These are phyloP conservation scores for Parauchenoglanis punctatus DNA, from an alignment of 2,797 vertebrate genomes.

Conservation along the genomic window DNA sequence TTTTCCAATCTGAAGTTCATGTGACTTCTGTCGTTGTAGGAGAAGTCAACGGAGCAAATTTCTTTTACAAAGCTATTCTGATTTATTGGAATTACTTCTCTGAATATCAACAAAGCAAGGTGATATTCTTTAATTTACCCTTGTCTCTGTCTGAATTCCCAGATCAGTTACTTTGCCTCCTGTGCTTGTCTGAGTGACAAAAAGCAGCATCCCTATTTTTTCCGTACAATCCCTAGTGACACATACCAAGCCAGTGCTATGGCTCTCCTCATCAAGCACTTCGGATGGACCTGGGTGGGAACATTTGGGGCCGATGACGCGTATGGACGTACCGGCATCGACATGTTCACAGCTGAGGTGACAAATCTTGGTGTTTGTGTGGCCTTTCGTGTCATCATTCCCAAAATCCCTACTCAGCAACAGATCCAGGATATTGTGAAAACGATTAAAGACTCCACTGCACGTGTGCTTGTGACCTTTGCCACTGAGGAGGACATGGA, in stretches of 20 bases:
- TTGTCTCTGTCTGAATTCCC: constrained; percentile 15
- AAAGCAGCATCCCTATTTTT: constrained; percentile 62
- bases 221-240: constrained; percentile 65
- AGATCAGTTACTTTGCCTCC: constrained; percentile 67
- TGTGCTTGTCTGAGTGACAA: constrained; percentile 64
- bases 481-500: constrained; percentile 64
- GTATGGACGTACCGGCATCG: constrained; percentile 61
- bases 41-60: background rate
- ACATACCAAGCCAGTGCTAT: constrained; percentile 61
- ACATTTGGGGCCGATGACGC: constrained; percentile 59
- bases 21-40: too few relatives aligned
- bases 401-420: constrained; percentile 55
- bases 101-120: background rate
- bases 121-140: background rate
- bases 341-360: constrained; percentile 59
- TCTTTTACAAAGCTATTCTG: background rate
- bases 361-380: constrained; percentile 58
- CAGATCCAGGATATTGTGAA: constrained; percentile 58
- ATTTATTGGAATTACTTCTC: background rate
- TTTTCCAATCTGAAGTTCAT: background rate
- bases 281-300: constrained; percentile 66
- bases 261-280: constrained; percentile 57
- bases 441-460: constrained; percentile 59
- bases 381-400: constrained; percentile 60
- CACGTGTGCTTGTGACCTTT: constrained; percentile 61